phyloP scores from a whole-genome alignment of 2,113 vertebrate species.

The Ceyx cyanopectus region DNA sequence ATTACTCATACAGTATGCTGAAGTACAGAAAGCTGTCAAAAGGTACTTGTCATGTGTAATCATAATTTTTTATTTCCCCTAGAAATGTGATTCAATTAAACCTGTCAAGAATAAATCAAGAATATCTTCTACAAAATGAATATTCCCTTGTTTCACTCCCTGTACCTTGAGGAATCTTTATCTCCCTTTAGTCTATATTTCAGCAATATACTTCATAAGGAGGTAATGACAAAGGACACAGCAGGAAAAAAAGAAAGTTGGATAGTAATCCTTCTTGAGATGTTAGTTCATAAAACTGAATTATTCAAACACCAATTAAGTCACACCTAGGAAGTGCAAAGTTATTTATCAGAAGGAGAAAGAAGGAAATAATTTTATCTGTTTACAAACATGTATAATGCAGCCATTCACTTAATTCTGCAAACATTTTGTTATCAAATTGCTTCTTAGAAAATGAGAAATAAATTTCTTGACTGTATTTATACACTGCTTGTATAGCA shows the following conservation, averaged over 20 bases:
- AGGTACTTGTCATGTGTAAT: neutral
- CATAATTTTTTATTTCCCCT: neutral
- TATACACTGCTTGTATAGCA: conserved; percentile 36
- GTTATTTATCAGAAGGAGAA: conserved; percentile 35
- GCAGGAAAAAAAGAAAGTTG: conserved; percentile 8
- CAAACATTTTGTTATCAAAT: conserved; percentile 61
- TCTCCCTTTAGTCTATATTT: conserved; percentile 35
- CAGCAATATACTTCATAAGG: neutral
- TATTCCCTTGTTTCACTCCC: conserved; percentile 21
- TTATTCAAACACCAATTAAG: conserved; percentile 57
- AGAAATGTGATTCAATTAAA: conserved; percentile 38
- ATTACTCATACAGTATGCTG: neutral
- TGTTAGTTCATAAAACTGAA: conserved; percentile 48
- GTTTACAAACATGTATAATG: conserved; percentile 56
- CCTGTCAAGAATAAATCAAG: conserved; percentile 27
- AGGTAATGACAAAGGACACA: neutral
- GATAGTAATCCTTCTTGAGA: neutral
- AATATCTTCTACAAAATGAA: conserved; percentile 29
- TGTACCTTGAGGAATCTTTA: conserved; percentile 18
- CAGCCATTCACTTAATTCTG: conserved; percentile 48
- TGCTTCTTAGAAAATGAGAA: conserved; percentile 42
- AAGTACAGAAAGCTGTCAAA: conserved; percentile 26
- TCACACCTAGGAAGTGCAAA: conserved; percentile 27
- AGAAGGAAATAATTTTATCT: conserved; percentile 32
- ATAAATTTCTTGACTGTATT: conserved; percentile 57